Evolutionary conservation across 2,113 vertebrate genomes (phyloP).

Genomic region (Charadrius vociferus): DNA sequence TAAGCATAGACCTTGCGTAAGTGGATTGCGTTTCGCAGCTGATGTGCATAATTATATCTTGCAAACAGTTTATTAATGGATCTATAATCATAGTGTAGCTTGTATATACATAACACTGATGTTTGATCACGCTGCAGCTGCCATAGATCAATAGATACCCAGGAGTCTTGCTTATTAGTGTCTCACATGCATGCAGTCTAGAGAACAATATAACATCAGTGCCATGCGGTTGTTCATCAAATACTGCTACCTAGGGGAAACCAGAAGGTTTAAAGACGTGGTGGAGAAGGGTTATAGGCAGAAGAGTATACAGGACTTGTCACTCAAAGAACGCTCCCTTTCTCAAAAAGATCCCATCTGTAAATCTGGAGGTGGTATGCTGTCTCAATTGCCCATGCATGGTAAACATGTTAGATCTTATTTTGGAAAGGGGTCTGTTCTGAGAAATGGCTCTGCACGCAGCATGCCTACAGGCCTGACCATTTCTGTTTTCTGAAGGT

Average conservation of each 20-base stretch:
- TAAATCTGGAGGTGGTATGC: not conserved
- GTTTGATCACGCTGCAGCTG: constrained; percentile 49
- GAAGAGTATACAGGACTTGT: not conserved
- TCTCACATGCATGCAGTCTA: not conserved
- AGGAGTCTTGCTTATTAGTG: not conserved
- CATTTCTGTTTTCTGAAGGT: not conserved
- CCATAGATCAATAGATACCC: constrained; percentile 40
- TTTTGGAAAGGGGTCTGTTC: not conserved
- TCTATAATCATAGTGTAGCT: constrained; percentile 42
- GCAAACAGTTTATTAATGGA: constrained; percentile 47
- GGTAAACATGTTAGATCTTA: not conserved
- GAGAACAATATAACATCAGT: not conserved
- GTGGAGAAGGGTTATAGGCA: not conserved
- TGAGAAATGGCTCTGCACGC: not conserved
- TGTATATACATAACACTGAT: constrained; percentile 1
- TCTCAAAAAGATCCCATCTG: not conserved
- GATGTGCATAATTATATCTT: constrained; percentile 50
- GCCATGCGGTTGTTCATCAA: not conserved
- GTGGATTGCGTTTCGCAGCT: constrained; percentile 1
- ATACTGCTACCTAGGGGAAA: not conserved
- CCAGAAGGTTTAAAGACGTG: not conserved
- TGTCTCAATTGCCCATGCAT: not conserved
- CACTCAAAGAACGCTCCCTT: not conserved
- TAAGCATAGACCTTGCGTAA: not conserved
- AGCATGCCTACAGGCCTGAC: not conserved